phyloP scores from a whole-genome alignment of 2,113 vertebrate genomes.

The Pedionomus torquatus region DNA sequence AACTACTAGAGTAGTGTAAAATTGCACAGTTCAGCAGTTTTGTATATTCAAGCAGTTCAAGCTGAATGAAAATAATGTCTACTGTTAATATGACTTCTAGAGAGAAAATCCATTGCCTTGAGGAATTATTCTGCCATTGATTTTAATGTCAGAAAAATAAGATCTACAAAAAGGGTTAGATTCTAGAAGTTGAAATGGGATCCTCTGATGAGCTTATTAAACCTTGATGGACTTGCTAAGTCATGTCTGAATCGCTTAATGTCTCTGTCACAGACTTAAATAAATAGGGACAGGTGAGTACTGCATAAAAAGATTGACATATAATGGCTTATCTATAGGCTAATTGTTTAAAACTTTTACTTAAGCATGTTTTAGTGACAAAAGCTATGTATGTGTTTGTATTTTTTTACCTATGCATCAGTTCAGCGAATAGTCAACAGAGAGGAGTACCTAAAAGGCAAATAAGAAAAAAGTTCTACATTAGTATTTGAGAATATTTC shows the following conservation, averaged over 20 bases:
- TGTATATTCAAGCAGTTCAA: not conserved
- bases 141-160: not conserved
- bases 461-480: not conserved
- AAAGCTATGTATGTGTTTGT: not conserved
- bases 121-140: not conserved
- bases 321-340: not conserved
- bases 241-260: not conserved
- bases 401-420: not conserved
- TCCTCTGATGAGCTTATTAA: not conserved
- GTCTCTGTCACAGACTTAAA: not conserved
- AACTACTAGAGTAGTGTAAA: not conserved
- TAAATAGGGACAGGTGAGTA: not conserved
- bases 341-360: not conserved
- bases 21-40: not conserved
- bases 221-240: not conserved
- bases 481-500: conserved; percentile 41
- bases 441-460: not conserved
- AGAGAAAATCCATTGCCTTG: not conserved
- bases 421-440: not conserved
- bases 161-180: not conserved
- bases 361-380: not conserved
- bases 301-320: not conserved
- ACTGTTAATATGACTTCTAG: not conserved
- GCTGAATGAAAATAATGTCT: not conserved
- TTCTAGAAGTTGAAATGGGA: not conserved